These are phyloP conservation scores for Torymus tubicola DNA, from an alignment of 2,888 invertebrate genomes.

Conservation along the genomic window DNA sequence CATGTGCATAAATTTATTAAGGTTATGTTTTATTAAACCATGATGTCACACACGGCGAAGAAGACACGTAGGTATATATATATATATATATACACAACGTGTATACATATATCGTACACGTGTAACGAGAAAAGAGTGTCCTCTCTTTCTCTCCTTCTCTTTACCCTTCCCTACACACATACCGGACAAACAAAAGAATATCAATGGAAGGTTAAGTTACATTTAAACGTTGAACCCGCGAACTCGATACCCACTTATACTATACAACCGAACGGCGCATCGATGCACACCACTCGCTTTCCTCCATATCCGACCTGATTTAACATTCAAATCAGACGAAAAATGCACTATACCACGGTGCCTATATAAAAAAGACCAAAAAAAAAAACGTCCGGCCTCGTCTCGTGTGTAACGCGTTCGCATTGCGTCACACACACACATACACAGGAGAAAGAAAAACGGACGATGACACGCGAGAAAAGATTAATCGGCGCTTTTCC, in stretches of 20 bases:
- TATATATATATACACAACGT: neutral
- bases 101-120: neutral
- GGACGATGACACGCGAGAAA: neutral
- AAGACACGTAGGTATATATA: too few species aligned
- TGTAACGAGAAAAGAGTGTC: too few species aligned
- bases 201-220: constrained; percentile 45
- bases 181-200: constrained; percentile 53
- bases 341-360: too few species aligned
- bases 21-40: constrained; percentile 49
- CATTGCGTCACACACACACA: too few species aligned
- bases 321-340: too few species aligned
- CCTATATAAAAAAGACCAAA: too few species aligned
- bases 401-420: too few species aligned
- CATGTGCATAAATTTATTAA: constrained; percentile 43
- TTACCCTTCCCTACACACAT: too few species aligned
- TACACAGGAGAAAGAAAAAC: constrained; percentile 24
- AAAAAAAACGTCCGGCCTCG: too few species aligned
- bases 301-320: too few species aligned
- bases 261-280: neutral
- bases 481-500: constrained; percentile 45
- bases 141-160: too few species aligned
- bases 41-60: constrained; percentile 30
- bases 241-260: neutral
- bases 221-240: constrained; percentile 37
- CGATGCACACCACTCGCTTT: too few species aligned